Evolutionary conservation across 2,797 vertebrate species (phyloP).

Genomic region (Hephaestus fuliginosus): DNA sequence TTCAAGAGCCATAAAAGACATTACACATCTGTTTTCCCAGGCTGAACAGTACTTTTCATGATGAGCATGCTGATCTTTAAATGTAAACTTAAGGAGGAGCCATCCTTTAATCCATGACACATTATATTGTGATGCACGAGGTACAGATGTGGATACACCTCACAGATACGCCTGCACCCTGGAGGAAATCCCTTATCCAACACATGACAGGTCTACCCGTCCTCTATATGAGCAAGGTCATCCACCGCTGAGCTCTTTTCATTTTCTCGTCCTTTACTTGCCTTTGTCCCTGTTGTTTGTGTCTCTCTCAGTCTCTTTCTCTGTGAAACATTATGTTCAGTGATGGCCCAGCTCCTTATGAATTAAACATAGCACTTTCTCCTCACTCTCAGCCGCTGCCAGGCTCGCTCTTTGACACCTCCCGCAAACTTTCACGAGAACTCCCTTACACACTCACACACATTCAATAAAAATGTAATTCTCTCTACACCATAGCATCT

Average conservation of each 20-base stretch:
- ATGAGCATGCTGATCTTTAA: neutral
- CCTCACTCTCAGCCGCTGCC: neutral
- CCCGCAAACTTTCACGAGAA: conserved; percentile 24
- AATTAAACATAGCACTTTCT: conserved; percentile 55
- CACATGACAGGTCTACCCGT: conserved; percentile 4
- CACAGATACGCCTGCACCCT: neutral
- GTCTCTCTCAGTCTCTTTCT: conserved; percentile 16
- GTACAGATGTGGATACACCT: no score
- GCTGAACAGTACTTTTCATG: neutral
- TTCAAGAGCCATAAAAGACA: neutral
- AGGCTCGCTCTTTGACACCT: conserved; percentile 4
- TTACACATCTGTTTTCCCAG: neutral
- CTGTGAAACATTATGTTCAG: conserved; percentile 47
- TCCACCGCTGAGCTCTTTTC: conserved; percentile 9
- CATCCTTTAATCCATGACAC: neutral
- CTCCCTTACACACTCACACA: neutral
- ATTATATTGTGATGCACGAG: neutral
- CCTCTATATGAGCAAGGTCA: conserved; percentile 30
- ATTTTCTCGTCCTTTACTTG: conserved; percentile 3
- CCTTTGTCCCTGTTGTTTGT: conserved; percentile 37
- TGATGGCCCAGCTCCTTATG: conserved; percentile 28
- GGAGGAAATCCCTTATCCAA: neutral
- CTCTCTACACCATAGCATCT: conserved; percentile 3
- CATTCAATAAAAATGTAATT: conserved; percentile 32
- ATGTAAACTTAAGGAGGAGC: neutral